Conservation (phyloP, 2,797 vertebrate species). For the Pseudomugil tenellus region DNA sequence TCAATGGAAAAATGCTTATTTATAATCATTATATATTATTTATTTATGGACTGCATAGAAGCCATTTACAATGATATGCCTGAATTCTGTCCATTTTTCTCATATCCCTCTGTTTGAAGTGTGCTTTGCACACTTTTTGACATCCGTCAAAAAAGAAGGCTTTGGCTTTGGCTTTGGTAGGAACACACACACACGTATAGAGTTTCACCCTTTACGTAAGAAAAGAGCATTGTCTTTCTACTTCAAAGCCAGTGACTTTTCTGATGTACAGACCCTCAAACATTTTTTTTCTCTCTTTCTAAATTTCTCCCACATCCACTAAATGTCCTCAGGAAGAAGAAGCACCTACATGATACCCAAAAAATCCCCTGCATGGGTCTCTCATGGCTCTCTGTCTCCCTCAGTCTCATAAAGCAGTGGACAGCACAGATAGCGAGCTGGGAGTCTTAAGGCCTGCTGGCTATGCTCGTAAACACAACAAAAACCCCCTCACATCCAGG, state of each 20-base stretch:
- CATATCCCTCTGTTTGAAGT: no score
- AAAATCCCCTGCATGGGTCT: conserved; percentile 47
- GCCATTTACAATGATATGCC: no score
- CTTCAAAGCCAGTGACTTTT: conserved; percentile 31
- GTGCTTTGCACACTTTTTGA: no score
- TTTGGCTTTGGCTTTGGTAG: conserved; percentile 47
- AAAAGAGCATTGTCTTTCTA: conserved; percentile 38
- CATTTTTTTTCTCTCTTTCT: conserved; percentile 16
- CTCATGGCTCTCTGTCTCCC: conserved; percentile 45
- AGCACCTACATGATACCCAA: conserved; percentile 26
- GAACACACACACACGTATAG: conserved; percentile 25
- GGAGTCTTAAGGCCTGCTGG: conserved; percentile 30
- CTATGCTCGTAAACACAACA: conserved; percentile 49
- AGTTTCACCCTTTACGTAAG: conserved; percentile 57
- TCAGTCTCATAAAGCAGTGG: conserved; percentile 52
- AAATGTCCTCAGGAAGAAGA: conserved; percentile 23
- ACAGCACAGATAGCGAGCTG: conserved; percentile 29
- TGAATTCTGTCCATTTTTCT: no score
- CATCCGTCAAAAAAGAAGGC: conserved; percentile 55
- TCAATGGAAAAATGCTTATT: no score
- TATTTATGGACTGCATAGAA: no score
- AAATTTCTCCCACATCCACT: conserved; percentile 16
- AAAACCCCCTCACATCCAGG: conserved; percentile 17
- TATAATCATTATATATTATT: no score
- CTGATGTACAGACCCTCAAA: conserved; percentile 21